Conservation (phyloP, 2,888 invertebrate genomes). For the Plagiodera versicolora region DNA sequence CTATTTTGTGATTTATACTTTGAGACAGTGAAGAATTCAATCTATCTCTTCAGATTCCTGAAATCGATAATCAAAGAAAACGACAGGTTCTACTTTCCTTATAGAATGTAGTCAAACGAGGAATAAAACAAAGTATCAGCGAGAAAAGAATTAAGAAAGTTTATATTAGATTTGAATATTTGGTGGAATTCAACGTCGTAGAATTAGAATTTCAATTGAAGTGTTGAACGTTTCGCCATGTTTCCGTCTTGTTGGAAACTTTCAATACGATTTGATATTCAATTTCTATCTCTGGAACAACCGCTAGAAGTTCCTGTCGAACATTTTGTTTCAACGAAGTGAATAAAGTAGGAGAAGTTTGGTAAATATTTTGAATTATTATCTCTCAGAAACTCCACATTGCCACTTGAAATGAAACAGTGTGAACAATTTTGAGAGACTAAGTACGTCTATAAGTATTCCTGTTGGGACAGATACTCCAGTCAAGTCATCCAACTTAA, state of each 20-base stretch:
- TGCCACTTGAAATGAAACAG: no score
- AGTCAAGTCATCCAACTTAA: no score
- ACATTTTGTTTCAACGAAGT: neutral
- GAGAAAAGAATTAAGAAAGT: conserved; percentile 5
- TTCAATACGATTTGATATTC: neutral
- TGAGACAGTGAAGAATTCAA: no score
- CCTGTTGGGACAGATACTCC: no score
- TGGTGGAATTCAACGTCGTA: neutral
- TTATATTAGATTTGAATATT: conserved; percentile 9
- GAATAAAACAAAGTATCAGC: conserved; percentile 1
- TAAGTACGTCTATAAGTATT: no score
- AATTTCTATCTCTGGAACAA: neutral
- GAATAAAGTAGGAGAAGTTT: neutral
- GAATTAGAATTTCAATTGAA: conserved; percentile 6
- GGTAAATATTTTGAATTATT: neutral
- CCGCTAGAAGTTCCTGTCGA: neutral
- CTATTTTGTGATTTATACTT: no score
- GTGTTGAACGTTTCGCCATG: conserved; percentile 6
- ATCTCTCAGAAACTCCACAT: no score
- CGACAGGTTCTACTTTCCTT: neutral
- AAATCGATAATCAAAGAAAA: neutral
- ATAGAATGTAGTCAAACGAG: neutral
- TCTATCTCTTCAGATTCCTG: neutral
- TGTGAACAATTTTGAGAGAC: no score
- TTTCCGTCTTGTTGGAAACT: neutral